phyloP scores from a whole-genome alignment of 1,140 invertebrate genomes.

The Philotrypesis tridentata region DNA sequence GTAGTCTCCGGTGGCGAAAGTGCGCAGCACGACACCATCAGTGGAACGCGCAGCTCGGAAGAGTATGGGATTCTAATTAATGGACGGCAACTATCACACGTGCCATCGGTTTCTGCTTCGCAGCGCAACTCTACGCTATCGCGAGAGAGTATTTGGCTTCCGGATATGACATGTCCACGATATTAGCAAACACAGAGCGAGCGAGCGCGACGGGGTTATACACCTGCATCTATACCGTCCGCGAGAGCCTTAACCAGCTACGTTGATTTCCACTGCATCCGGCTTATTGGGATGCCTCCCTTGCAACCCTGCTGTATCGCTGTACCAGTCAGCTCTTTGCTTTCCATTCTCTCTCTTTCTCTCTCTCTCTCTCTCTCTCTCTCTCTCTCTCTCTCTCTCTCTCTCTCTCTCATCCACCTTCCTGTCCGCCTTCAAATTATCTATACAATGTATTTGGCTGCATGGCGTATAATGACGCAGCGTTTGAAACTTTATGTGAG shows the following conservation, averaged over 20 bases:
- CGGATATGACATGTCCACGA: constrained; percentile 42
- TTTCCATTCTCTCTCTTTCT: not conserved
- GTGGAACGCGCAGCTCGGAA: not conserved
- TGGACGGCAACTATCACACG: constrained; percentile 37
- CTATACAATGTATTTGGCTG: too few relatives aligned
- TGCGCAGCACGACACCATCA: not conserved
- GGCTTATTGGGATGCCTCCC: constrained; percentile 13
- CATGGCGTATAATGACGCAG: too few relatives aligned
- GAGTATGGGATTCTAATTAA: constrained; percentile 41
- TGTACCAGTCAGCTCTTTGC: too few relatives aligned
- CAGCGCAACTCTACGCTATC: not conserved
- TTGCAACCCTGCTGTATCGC: too few relatives aligned
- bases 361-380: not conserved
- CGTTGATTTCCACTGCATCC: constrained; percentile 35
- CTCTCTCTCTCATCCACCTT: too few relatives aligned
- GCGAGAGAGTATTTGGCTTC: constrained; percentile 11
- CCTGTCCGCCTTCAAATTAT: too few relatives aligned
- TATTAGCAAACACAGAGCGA: constrained; percentile 36
- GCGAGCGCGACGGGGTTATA: not conserved
- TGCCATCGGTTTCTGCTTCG: constrained; percentile 22
- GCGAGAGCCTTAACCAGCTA: not conserved
- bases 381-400: too few relatives aligned
- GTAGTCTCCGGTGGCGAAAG: not conserved
- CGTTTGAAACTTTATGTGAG: too few relatives aligned
- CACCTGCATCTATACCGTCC: constrained; percentile 19